Evolutionary conservation across 2,888 invertebrate genomes (phyloP), one percentile per base, ranked within the genome.

Genomic region (Mythimna ferrago): DNA sequence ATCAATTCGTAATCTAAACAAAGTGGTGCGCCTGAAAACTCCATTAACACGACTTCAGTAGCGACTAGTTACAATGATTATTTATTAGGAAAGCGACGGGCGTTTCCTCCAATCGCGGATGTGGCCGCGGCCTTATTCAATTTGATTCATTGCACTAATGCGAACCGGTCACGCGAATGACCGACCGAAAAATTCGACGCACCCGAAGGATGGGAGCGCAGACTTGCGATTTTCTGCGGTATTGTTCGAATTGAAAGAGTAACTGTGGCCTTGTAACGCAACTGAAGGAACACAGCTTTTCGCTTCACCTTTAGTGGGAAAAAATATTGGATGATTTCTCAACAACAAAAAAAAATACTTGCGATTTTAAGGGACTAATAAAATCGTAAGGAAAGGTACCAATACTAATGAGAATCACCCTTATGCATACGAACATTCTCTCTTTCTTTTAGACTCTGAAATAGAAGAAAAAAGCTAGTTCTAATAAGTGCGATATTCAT

Each of bases 131-230:
- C 91, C 90, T 92, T 90, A 94, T 93, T 94, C 93, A 94, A 94
- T 94, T 93, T 93, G 93, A 94, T 93, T 94, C 93, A 92, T 92
- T 90, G 92, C 90, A 87, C 91, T 95, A 93, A 94, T 94, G 94
- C 90, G 92, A 79, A 69, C 82, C 87, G 90, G 93, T 93, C 94
- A 94, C 94, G 95, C 94, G 92, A 94, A 88, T 91, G 90, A 89
- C 89, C 85, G 89, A 86, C 92, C 90, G 89, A 91, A 92, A 91
- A 90, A 90, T 88, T 87, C 85, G 84, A 89, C 88, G 86, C 88
- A 86, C 87, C 89, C 87, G 85, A 84, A 85, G 76, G 85, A 82
- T 74, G 57, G 32, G 60, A 58, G n/a, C 16, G 56, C 51, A 86
- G 71, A 61, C 85, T 44, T 73, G 87, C 87, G 83, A 86, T 70